Base-by-base conservation (phyloP, 92 coral and sea anemone species). In the Bergia sp. region DNA sequence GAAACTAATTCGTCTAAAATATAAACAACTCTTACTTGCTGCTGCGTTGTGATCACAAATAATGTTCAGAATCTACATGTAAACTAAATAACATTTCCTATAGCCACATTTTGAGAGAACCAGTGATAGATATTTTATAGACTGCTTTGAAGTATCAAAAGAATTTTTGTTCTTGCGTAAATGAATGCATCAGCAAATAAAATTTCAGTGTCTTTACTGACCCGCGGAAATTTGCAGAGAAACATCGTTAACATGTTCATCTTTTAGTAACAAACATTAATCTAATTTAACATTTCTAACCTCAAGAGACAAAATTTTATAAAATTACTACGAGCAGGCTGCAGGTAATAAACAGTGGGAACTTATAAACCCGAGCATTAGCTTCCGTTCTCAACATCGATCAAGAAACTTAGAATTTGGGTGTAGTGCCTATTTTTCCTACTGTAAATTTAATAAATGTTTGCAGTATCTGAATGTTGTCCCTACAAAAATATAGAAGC, bases 311-410 rank as follows among this genome's bases (percentile, higher is more conserved):
- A 38, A 21, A 79, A 38, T 36, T 79, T 29, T 50, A 79, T 49
- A 53, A 49, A 79, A 2, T 21, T 42, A 40, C 2, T 42, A 2
- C 53, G 79, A 76, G 12, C 79, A 76, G 43, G n/a, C 37, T 36
- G 61, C 41, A 57, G 64, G 67, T 79, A 79, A 79, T 79, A 36
- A 79, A 49, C 83, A 79, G 66, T 58, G 18, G 74, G 37, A 21
- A 5, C 71, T 81, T 55, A 36, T 1, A 58, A 55, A 55, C 73
- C 23, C 44, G 43, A n/a, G 45, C 11, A 41, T 5, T 3, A 64
- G 53, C 74, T 64, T 81, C 73, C 86, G 73, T 58, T 81, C 21
- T 16, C 10, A 3, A 81, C 13, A 21, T 57, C 12, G 64, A 40
- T 10, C 37, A n/a, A 81, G 16, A 61, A 58, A 81, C 73, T 81